Evolutionary conservation across 2,888 invertebrate genomes (phyloP), one percentile per base, ranked within the genome.

Genomic region (Acanthococcus lagerstroemiae): DNA sequence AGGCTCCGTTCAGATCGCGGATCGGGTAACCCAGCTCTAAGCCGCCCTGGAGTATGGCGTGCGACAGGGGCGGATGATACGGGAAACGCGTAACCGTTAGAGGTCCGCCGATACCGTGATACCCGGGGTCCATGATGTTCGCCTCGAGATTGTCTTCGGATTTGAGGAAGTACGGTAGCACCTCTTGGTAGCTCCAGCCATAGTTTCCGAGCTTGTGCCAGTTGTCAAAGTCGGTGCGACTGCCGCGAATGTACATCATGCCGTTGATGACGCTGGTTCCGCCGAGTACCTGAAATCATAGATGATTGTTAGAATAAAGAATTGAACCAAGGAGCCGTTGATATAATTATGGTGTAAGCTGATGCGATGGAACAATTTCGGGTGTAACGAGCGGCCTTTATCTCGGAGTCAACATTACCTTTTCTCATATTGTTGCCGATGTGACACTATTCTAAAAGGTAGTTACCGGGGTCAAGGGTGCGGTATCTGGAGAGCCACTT

Each of bases 231-330:
- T 95, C 95, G 68, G 83, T 84, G 24, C 86, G 83, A 67, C 91
- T 86, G 1, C 95, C 95, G 25, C 95, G 81, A 70, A 95, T 89
- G 77, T 95, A 95, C 84, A 90, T 93, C 95, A 95, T 95, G 22
- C 95, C 95, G 76, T 95, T 95, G 79, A 95, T 83, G 0, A 91
- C 90, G 17, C 93, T 93, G 0, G 92, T 93, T 0, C 95, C 95
- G 5, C 95, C 95, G 9, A 93, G 77, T 0, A 90, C 90, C 87
- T 87, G 74, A 12, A 68, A 56, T 26, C 21, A 48, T 9, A 48
- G 6, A 15, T n/a, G n/a, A n/a, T n/a, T n/a, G n/a, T n/a, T n/a
- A n/a, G n/a, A n/a, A n/a, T n/a, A n/a, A n/a, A n/a, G n/a, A n/a
- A n/a, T n/a, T n/a, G n/a, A n/a, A n/a, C n/a, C n/a, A n/a, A n/a